These are phyloP conservation scores for Apoda limacodes DNA, from an alignment of 2,888 invertebrate genomes.

Conservation along the genomic window DNA sequence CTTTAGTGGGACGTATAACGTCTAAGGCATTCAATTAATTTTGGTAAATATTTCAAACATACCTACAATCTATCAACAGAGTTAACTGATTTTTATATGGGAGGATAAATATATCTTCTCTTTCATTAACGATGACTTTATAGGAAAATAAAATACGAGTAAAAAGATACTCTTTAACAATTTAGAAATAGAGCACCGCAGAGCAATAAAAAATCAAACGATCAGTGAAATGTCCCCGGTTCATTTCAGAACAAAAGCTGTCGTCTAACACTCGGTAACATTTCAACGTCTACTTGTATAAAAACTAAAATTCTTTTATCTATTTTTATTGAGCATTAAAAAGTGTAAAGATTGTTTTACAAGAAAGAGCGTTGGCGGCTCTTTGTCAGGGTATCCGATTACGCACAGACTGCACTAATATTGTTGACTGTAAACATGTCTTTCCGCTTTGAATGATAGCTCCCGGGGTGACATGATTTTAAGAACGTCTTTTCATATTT, in stretches of 20 bases:
- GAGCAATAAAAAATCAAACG: conserved; percentile 52
- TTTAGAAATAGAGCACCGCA: conserved; percentile 53
- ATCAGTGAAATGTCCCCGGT: conserved; percentile 57
- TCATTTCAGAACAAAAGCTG: conserved; percentile 68
- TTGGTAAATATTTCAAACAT: no score
- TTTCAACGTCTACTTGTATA: conserved; percentile 66
- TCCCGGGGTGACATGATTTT: conserved; percentile 46
- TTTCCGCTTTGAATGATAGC: conserved; percentile 56
- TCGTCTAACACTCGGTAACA: conserved; percentile 66
- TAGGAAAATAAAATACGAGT: conserved; percentile 16
- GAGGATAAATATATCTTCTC: no score
- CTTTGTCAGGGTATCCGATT: conserved; percentile 60
- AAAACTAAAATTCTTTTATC: conserved; percentile 61
- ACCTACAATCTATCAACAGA: no score
- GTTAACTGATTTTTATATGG: no score
- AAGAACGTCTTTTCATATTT: conserved; percentile 19
- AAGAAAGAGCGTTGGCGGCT: conserved; percentile 60
- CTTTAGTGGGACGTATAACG: no score
- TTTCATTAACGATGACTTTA: no score
- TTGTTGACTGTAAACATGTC: conserved; percentile 66
- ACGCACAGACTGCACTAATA: conserved; percentile 34
- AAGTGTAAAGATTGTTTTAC: conserved; percentile 67
- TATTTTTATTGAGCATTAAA: conserved; percentile 67
- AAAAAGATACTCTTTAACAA: conserved; percentile 34
- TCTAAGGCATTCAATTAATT: no score